Conservation (phyloP, 2,888 invertebrate genomes). For the Chloroclystis v-ata region DNA sequence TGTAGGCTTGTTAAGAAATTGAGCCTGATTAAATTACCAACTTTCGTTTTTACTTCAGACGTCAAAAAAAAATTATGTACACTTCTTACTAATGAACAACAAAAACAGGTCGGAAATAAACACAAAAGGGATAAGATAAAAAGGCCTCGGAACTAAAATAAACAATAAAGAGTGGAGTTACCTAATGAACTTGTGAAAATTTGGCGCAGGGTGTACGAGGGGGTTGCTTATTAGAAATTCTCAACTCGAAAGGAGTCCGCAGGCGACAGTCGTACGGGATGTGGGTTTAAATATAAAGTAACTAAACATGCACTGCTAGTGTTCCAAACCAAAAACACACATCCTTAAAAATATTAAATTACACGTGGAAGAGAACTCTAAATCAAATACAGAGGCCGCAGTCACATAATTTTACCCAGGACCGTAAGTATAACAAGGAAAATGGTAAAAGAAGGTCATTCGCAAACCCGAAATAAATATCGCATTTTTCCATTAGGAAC, state of each 20-base stretch:
- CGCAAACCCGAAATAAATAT: constrained; percentile 70
- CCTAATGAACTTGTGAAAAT: constrained; percentile 66
- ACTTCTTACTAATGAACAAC: constrained; percentile 40
- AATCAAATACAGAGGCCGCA: constrained; percentile 30
- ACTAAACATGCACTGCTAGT: constrained; percentile 18
- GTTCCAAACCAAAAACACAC: constrained; percentile 1
- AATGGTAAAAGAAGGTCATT: constrained; percentile 60
- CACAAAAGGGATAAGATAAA: constrained; percentile 49
- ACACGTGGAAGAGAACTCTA: constrained; percentile 11
- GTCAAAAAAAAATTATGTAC: constrained; percentile 20
- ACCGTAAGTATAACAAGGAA: constrained; percentile 54
- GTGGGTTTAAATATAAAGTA: constrained; percentile 41
- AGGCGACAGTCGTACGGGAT: constrained; percentile 41
- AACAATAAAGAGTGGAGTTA: constrained; percentile 59
- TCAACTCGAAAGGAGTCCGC: constrained; percentile 50
- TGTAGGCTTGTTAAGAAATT: neutral
- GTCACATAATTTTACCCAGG: constrained; percentile 50
- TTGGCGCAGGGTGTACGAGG: constrained; percentile 54
- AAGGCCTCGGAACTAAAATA: constrained; percentile 54
- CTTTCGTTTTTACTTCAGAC: constrained; percentile 1
- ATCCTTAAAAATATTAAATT: constrained; percentile 9
- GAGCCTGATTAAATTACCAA: neutral
- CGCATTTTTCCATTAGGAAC: constrained; percentile 74
- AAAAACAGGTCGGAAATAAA: constrained; percentile 38
- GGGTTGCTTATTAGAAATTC: constrained; percentile 63